Conservation (phyloP, 2,888 invertebrate genomes). For the Meteorus cinctellus region DNA sequence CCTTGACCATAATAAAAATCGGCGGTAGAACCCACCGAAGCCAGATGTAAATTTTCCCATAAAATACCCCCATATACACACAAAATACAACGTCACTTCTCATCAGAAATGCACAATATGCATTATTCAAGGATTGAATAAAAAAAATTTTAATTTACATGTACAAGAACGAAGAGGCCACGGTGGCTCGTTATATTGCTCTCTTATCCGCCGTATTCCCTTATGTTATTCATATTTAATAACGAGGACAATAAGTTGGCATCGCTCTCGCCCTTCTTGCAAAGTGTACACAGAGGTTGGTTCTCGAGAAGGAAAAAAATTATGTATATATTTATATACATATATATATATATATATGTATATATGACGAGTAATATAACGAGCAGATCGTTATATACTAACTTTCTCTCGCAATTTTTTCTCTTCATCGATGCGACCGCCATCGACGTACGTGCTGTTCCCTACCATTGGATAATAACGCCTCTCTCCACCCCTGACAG, state of each 20-base stretch:
- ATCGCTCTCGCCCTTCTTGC: not conserved
- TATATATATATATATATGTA: not conserved
- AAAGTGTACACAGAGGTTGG: not conserved
- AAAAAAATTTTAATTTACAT: constrained; percentile 62
- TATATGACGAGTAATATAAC: not conserved
- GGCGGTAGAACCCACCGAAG: too few species aligned
- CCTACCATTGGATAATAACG: constrained; percentile 12
- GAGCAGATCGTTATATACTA: constrained; percentile 12
- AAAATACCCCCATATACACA: too few species aligned
- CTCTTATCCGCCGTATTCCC: constrained; percentile 61
- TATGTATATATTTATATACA: not conserved
- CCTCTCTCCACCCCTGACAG: not conserved
- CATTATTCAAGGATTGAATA: constrained; percentile 64
- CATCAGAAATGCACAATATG: constrained; percentile 52
- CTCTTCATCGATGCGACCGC: constrained; percentile 13
- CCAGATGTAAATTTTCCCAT: too few species aligned
- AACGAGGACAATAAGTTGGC: constrained; percentile 27
- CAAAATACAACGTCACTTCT: not conserved
- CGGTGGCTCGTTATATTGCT: constrained; percentile 61
- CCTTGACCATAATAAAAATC: too few species aligned
- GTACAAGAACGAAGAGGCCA: constrained; percentile 59
- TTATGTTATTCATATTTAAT: constrained; percentile 15
- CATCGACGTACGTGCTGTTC: constrained; percentile 19
- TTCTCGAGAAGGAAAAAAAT: not conserved
- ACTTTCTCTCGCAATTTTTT: constrained; percentile 20